phyloP scores from a whole-genome alignment of 2,113 vertebrate species.

The Lycaon pictus region DNA sequence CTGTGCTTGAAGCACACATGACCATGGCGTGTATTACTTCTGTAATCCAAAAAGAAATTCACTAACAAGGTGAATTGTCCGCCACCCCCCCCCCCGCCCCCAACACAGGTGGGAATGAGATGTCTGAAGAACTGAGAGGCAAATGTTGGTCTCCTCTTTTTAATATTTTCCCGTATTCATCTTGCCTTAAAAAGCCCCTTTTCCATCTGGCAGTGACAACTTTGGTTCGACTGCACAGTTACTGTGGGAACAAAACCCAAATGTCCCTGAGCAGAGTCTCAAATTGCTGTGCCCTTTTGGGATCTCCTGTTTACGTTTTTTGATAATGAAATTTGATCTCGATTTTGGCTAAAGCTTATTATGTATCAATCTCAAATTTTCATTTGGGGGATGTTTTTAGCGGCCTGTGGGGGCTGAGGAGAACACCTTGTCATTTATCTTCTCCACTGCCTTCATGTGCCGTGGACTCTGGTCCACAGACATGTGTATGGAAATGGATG shows the following conservation, averaged over 20 bases:
- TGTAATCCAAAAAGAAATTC: background rate
- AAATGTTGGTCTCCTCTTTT: conserved; percentile 28
- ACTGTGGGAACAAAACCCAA: background rate
- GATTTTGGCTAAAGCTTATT: background rate
- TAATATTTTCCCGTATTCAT: conserved; percentile 47
- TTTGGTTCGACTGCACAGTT: conserved; percentile 3
- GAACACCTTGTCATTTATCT: background rate
- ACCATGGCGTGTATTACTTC: background rate
- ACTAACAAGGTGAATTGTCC: too few species aligned
- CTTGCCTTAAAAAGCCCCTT: background rate
- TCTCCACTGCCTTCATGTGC: background rate
- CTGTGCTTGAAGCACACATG: background rate
- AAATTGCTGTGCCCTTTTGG: conserved; percentile 9
- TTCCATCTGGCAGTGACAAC: conserved; percentile 28
- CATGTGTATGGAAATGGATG: background rate
- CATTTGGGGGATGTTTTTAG: background rate
- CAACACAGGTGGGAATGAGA: background rate
- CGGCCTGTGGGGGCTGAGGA: background rate
- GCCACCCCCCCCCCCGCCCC: accelerated
- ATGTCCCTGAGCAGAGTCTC: background rate
- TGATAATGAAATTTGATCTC: conserved; percentile 47
- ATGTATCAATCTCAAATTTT: background rate
- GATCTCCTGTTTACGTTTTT: conserved; percentile 27
- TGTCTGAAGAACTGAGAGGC: background rate
- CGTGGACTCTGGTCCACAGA: background rate